Evolutionary conservation across 2,113 vertebrate genomes (phyloP).

Genomic region (Kryptolebias marmoratus): DNA sequence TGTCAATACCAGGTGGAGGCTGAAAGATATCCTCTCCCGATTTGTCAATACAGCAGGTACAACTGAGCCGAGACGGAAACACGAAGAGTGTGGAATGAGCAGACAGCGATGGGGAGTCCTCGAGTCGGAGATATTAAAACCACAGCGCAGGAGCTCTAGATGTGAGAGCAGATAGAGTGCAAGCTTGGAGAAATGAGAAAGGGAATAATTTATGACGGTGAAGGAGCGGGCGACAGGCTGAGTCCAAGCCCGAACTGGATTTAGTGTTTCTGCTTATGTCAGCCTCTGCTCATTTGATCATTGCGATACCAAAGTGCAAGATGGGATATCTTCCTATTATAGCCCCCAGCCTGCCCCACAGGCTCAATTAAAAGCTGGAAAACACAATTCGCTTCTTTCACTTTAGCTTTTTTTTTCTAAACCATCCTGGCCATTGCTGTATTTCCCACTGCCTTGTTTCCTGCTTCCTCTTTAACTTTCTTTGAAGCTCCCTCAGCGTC

Average conservation of each 20-base stretch:
- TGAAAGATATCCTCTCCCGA: conserved; percentile 6
- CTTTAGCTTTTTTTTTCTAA: conserved; percentile 7
- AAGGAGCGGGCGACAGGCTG: conserved; percentile 14
- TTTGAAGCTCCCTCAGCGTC: conserved; percentile 27
- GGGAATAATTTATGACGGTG: conserved; percentile 58
- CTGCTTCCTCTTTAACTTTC: conserved; percentile 1
- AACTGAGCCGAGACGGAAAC: background rate
- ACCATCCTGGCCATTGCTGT: conserved; percentile 3
- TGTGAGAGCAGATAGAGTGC: conserved; percentile 24
- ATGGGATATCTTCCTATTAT: conserved; percentile 43
- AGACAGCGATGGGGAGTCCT: conserved; percentile 14
- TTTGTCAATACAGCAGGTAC: conserved; percentile 5
- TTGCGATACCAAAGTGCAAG: conserved; percentile 30
- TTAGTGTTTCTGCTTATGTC: conserved; percentile 52
- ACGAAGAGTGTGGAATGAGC: background rate
- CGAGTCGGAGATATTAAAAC: conserved; percentile 32
- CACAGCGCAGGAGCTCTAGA: conserved; percentile 13
- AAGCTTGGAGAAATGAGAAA: conserved; percentile 9
- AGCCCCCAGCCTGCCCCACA: conserved; percentile 41
- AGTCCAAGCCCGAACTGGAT: conserved; percentile 23
- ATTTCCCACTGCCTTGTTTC: background rate
- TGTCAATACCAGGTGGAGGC: background rate
- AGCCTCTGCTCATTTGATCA: conserved; percentile 47
- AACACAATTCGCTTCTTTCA: conserved; percentile 35
- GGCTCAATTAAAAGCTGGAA: conserved; percentile 66